Evolutionary conservation across 2,113 vertebrate genomes (phyloP), one percentile per base, ranked within the genome.

Genomic region (Apaloderma vittatum): DNA sequence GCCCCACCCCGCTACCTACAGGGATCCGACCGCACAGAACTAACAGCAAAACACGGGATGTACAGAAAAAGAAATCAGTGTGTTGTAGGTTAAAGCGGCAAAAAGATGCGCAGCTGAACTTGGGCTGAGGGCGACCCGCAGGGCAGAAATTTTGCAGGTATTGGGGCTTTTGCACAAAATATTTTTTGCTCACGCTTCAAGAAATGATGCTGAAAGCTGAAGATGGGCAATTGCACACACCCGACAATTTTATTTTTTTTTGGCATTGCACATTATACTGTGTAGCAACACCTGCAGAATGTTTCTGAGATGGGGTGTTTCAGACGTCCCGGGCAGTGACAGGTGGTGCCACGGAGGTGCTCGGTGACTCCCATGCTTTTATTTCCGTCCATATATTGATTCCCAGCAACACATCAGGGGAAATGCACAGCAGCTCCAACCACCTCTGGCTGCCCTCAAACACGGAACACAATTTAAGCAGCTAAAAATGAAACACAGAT

Each of bases 31-130:
- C 5, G 70, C 8, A 34, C 3, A 20, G 59, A 40, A 36, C 71
- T 0, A 6, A 4, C n/a, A 8, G 43, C 7, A 13, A 32, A 37
- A 54, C 2, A 0, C 0, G 1, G 67, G 36, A 7, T 3, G 22
- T 0, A 5, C 3, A 3, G 52, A 18, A 32, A 4, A 7, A 6
- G n/a, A 5, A 5, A 1, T 0, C 0, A 12, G n/a, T 1, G 52
- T 4, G 1, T 6, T 2, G 48, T 0, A 1, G 57, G 22, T 22
- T 26, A 4, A 8, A 4, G 26, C 2, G n/a, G 73, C 5, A 52
- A 14, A 0, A 0, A 37, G 51, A 11, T 6, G 2, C 14, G 57
- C 0, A 17, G 45, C 46, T 13, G 67, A 11, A n/a, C 24, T 4
- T 1, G 24, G 67, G 43, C 40, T 3, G 74, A 0, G 40, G 40